These are phyloP conservation scores for Drosophila putrida DNA, from an alignment of 2,888 invertebrate species.

Conservation along the genomic window DNA sequence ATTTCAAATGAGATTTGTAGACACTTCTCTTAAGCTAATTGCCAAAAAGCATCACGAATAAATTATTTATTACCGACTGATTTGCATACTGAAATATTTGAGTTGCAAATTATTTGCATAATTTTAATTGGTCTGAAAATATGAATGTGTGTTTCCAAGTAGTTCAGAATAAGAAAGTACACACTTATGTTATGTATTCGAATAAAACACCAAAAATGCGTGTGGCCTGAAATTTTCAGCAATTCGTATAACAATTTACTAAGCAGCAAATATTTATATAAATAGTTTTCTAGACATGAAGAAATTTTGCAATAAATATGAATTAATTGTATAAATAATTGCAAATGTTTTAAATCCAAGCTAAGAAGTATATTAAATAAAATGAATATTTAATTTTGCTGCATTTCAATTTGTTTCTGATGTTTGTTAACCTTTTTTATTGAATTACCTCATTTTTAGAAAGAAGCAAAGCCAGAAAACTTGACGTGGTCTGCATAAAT, in stretches of 20 bases:
- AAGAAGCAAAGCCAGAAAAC: constrained; percentile 11
- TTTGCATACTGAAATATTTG: constrained; percentile 53
- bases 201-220: not conserved
- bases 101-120: constrained; percentile 34
- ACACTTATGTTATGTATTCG: not conserved
- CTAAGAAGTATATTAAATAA: not conserved
- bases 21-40: constrained; percentile 57
- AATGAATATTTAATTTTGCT: not conserved
- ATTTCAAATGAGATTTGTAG: constrained; percentile 23
- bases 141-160: not conserved
- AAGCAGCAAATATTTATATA: not conserved
- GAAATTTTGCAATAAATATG: too few species aligned
- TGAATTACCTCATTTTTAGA: not conserved
- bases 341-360: too few species aligned
- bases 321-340: too few species aligned
- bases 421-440: not conserved
- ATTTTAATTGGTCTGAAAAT: constrained; percentile 31
- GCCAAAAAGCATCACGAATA: constrained; percentile 29
- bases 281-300: too few species aligned
- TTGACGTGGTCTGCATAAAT: constrained; percentile 73
- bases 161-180: not conserved
- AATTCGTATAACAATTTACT: too few species aligned
- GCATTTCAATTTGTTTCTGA: constrained; percentile 5
- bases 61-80: constrained; percentile 37
- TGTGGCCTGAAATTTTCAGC: too few species aligned